Percentiles rank a stretch among this genome's conserved stretches.
Conservation (phyloP, 2,888 invertebrate species). For the Ceramica pisi region DNA sequence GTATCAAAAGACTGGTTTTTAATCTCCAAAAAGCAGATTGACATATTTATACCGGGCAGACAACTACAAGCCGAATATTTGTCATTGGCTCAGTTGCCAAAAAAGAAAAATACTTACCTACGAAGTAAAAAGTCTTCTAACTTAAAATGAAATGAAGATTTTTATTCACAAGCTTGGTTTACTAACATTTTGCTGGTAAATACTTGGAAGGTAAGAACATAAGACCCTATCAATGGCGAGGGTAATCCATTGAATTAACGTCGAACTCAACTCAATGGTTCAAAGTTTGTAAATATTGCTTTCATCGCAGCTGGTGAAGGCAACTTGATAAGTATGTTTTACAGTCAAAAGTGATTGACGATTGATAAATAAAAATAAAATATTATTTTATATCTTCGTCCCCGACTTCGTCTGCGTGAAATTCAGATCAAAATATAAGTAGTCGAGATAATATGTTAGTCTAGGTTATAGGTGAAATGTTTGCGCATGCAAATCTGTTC, state of each 20-base stretch:
- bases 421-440: too few relatives aligned
- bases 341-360: background rate
- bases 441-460: too few relatives aligned
- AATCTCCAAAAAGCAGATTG: background rate
- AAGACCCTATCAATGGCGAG: slow-evolving; percentile 18
- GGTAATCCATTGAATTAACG: slow-evolving; percentile 38
- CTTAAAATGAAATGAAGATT: background rate
- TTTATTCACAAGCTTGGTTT: background rate
- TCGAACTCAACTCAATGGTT: slow-evolving; percentile 5
- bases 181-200: background rate
- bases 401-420: too few relatives aligned
- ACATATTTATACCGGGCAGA: background rate
- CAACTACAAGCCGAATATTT: background rate
- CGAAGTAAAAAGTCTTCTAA: background rate
- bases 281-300: slow-evolving; percentile 41
- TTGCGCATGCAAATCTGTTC: too few relatives aligned
- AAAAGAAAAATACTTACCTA: background rate
- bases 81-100: too few relatives aligned
- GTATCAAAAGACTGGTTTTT: background rate
- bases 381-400: too few relatives aligned
- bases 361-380: background rate
- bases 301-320: slow-evolving; percentile 1
- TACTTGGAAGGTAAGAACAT: slow-evolving; percentile 18
- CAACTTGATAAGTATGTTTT: background rate
- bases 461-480: too few relatives aligned